Evolutionary conservation across 2,113 vertebrate species (phyloP), one percentile per base, ranked within the genome.

Genomic region (Chaetura pelagica): DNA sequence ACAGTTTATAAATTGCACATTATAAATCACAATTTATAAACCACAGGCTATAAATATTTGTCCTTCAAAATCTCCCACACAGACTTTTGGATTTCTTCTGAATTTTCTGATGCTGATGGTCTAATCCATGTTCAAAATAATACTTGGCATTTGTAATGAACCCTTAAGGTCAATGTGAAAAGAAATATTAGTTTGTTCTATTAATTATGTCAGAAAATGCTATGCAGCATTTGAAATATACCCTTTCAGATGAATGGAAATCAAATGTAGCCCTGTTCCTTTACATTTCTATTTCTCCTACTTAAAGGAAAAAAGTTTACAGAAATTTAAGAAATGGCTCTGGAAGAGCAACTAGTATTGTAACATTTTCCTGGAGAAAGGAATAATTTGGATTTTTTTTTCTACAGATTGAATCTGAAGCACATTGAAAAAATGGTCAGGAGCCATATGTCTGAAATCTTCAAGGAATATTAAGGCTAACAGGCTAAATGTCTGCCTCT

Each of bases 361-460:
- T 67, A 84, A 68, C 24, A 55, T 75, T 95, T 94, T 92, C 61
- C 52, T 49, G 16, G 48, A 89, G 79, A 48, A 95, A 74, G n/a
- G 54, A 84, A 72, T 83, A 72, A 91, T 79, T 75, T 11, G 3
- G n/a, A 8, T 29, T 52, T 90, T 74, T 82, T 71, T 74, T 24
- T 27, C 49, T 76, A 26, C 51, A 51, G 55, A 71, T 27, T 90
- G 62, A 86, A 90, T 80, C 44, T 74, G 82, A 94, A 90, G 72
- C 55, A 38, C 22, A 66, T 83, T 80, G 84, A 55, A 86, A 79
- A 95, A 90, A 58, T 38, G 24, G 29, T 91, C 59, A 92, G 29
- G 46, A 92, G 67, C 75, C 75, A 66, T 54, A 71, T 46, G 67
- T 90, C 72, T 93, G 85, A 86, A 88, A 74, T 94, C 72, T 74